Evolutionary conservation across 2,888 invertebrate genomes (phyloP).

Genomic region (Clivina fossor): DNA sequence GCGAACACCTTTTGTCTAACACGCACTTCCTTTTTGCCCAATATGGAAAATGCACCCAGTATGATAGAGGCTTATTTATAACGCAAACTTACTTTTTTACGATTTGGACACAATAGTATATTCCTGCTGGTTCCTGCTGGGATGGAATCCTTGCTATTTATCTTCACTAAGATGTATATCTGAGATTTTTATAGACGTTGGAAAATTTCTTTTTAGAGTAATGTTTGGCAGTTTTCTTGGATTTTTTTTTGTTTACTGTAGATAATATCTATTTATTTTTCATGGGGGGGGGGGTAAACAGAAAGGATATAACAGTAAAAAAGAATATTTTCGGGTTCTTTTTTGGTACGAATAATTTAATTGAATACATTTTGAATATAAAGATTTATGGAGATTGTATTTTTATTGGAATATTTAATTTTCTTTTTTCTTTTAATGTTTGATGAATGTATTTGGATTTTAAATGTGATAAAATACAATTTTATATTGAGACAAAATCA

Average conservation of each 20-base stretch:
- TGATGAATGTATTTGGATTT: too few relatives aligned
- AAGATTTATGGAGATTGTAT: too few relatives aligned
- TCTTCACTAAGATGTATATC: slow-evolving; percentile 8
- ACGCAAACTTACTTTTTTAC: neutral
- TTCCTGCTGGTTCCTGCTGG: neutral
- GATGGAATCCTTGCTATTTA: neutral
- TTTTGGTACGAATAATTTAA: too few relatives aligned
- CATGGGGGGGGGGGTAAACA: too few relatives aligned
- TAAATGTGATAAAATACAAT: too few relatives aligned
- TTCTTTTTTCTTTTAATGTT: too few relatives aligned
- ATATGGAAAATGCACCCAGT: slow-evolving; percentile 23
- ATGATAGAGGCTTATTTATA: slow-evolving; percentile 17
- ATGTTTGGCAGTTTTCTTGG: neutral
- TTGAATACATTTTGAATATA: too few relatives aligned
- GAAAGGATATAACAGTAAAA: neutral
- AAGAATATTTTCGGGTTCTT: neutral
- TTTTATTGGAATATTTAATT: too few relatives aligned
- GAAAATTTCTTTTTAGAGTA: neutral
- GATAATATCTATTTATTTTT: neutral
- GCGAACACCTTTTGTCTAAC: slow-evolving; percentile 25
- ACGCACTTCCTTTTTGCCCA: slow-evolving; percentile 23
- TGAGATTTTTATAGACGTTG: neutral
- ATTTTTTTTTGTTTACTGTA: neutral
- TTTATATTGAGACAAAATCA: too few relatives aligned
- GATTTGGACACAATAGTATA: too few relatives aligned